A percentile compares a stretch with the other conserved stretches of the same genome.
Conservation (phyloP, 2,888 invertebrate genomes). For the Tridacna gigas region DNA sequence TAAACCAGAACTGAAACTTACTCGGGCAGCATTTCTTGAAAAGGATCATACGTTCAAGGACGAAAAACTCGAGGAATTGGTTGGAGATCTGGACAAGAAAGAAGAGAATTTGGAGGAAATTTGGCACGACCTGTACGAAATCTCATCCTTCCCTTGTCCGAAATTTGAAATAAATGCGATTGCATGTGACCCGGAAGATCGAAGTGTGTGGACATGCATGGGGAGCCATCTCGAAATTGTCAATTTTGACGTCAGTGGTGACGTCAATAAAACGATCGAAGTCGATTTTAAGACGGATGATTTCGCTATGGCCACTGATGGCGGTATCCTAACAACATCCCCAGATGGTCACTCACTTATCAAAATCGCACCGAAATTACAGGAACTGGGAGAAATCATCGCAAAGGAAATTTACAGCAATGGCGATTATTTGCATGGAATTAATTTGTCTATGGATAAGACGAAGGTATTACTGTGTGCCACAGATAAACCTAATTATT, state of each 20-base stretch:
- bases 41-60: not conserved
- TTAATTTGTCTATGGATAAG: constrained; percentile 33
- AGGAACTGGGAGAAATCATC: not conserved
- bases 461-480: constrained; percentile 34
- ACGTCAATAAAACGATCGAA: not conserved
- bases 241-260: constrained; percentile 8
- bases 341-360: constrained; percentile 36
- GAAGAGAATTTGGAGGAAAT: constrained; percentile 31
- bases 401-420: constrained; percentile 1
- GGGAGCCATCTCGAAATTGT: constrained; percentile 30
- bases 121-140: constrained; percentile 14
- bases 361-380: not conserved
- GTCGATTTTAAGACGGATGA: constrained; percentile 38
- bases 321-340: constrained; percentile 34
- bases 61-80: constrained; percentile 13
- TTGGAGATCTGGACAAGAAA: constrained; percentile 24
- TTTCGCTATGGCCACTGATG: constrained; percentile 16
- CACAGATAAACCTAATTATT: constrained; percentile 46
- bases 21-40: constrained; percentile 11
- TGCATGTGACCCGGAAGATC: constrained; percentile 11
- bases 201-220: constrained; percentile 33
- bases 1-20: constrained; percentile 25
- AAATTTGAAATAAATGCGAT: constrained; percentile 34
- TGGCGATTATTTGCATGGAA: constrained; percentile 34
- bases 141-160: constrained; percentile 17